Evolutionary conservation across 2,888 invertebrate species (phyloP), one percentile per base, ranked within the genome.

Genomic region (Conistra vaccinii): DNA sequence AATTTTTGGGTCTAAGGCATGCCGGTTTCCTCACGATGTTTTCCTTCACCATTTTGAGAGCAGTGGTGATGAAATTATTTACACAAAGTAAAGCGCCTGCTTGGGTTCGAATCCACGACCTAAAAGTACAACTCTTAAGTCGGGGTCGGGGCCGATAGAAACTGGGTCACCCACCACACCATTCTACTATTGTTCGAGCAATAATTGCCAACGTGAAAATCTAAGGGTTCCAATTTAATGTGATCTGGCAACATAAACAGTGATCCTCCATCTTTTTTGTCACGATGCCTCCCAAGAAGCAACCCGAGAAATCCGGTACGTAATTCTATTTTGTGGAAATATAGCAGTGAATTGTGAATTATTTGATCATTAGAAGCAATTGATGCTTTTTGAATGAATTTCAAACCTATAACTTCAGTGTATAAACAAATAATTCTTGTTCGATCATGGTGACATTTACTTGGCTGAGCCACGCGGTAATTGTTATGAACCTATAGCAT

Each of bases 271-370:
- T 96, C 96, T 96, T 96, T 96, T 95, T 93, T 93, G 95, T 96
- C 95, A 95, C 95, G 95, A 98, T 98, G 98, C 98, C 98, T 97
- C 98, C 98, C 90, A 97, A 98, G 95, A 98, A 98, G 97, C 98
- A 98, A 94, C 97, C 98, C 91, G 98, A 98, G 93, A 98, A 98
- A 97, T 97, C 98, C 96, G 98, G 98, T 98, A 97, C 96, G 97
- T 95, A 93, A 93, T 92, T 78, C 88, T 90, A 90, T 89, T 88
- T 90, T 58, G 29, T 61, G 10, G 23, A 77, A 68, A 85, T 74
- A 73, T 53, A 78, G 83, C 86, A 88, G 90, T 73, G 75, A 70
- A 62, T 51, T 45, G 68, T 58, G 67, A 62, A 62, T 62, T 53
- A 69, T 51, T 55, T 66, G n/a, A 67, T 32, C 32, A 35, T 39